Evolutionary conservation across 2,113 vertebrate genomes (phyloP), one percentile per base, ranked within the genome.

Genomic region (Hemichromis elongatus): DNA sequence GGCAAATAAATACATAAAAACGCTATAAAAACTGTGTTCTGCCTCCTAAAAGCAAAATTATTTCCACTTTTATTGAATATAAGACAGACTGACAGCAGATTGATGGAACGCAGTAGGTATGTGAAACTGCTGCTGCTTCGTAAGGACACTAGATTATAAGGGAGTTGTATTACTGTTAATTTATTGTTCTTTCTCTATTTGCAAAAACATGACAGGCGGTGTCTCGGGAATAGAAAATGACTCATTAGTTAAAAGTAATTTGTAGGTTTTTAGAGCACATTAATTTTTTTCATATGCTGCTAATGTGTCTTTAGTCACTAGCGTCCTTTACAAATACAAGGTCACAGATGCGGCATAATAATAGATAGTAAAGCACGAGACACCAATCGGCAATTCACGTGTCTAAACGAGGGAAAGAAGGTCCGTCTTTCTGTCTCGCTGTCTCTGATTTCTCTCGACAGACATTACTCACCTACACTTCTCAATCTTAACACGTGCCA

Each of bases 401-500:
- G n/a, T 28, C 66, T 59, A 82, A 87, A 82, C 37, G 83, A 75
- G 54, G 10, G 40, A 83, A 77, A 54, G 7, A 80, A 40, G 28
- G 56, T 56, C 18, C 30, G 6, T 73, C 24, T 59, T 45, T 70
- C 21, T 77, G 42, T 75, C 21, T 85, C 7, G n/a, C 11, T 63
- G 37, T 56, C 37, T 56, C 6, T 33, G 4, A 55, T 42, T 54
- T n/a, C 14, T 57, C 8, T 35, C 47, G 7, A 57, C 70, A 55
- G 63, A 86, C 45, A 79, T 85, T 37, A 21, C 56, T 73, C 75
- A 77, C 82, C 50, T 45, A 77, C 85, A 84, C 78, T 83, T 82
- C 66, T 75, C 77, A 84, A 90, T 87, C 84, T 88, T 89, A 89
- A 87, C 90, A 92, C 82, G 89, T 91, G 90, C 66, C 89, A 84